These are phyloP conservation scores for Coracopsis vasa DNA, from an alignment of 2,113 vertebrate genomes.

Conservation along the genomic window DNA sequence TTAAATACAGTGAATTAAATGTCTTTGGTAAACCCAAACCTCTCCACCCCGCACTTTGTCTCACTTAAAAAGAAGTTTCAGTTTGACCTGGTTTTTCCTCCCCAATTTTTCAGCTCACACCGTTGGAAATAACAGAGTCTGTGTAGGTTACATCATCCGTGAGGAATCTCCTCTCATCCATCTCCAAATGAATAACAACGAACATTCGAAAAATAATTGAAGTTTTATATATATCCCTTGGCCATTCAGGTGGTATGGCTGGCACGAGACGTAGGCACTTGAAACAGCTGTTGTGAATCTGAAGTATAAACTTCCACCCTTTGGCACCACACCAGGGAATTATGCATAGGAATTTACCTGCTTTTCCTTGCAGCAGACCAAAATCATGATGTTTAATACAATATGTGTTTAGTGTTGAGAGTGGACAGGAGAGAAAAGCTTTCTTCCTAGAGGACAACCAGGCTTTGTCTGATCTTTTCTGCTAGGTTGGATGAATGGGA, in stretches of 20 bases:
- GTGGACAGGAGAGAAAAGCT: neutral
- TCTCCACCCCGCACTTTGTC: neutral
- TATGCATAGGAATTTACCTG: conserved; percentile 55
- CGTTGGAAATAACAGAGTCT: conserved; percentile 60
- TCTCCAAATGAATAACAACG: conserved; percentile 68
- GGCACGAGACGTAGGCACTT: conserved; percentile 45
- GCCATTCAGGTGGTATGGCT: conserved; percentile 69
- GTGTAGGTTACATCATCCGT: conserved; percentile 46
- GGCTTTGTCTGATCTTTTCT: neutral
- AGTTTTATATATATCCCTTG: conserved; percentile 70
- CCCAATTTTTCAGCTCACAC: conserved; percentile 64
- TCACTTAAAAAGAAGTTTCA: conserved; percentile 30
- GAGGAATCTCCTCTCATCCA: conserved; percentile 66
- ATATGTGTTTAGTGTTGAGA: neutral
- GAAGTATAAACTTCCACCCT: conserved; percentile 58
- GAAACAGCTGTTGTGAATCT: conserved; percentile 68
- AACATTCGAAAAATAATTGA: conserved; percentile 67
- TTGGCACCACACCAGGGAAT: conserved; percentile 43
- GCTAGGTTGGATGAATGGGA: accelerated
- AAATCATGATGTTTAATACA: accelerated
- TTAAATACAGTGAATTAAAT: neutral
- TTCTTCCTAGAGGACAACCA: neutral
- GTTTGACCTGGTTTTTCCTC: conserved; percentile 66
- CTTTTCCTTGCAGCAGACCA: neutral
- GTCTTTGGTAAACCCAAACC: neutral